phyloP scores from a whole-genome alignment of 2,888 invertebrate species.

The Venusia cambrica region DNA sequence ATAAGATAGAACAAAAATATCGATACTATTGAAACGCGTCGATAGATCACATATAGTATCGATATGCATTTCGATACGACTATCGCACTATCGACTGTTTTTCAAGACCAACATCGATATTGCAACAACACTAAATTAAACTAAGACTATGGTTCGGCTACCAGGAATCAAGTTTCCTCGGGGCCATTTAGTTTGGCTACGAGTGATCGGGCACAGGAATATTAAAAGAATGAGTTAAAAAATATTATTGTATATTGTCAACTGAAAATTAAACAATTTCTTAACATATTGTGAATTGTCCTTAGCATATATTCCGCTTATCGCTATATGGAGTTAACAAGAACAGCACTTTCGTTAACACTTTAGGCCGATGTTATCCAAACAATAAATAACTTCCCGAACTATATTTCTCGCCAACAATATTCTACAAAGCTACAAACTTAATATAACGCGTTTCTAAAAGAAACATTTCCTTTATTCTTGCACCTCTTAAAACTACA shows the following conservation, averaged over 20 bases:
- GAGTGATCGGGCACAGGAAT: not conserved
- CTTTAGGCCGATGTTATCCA: slow-evolving; percentile 49
- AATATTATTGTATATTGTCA: slow-evolving; percentile 78
- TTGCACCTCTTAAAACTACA: slow-evolving; percentile 68
- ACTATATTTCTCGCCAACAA: slow-evolving; percentile 33
- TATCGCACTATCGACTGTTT: too few relatives aligned
- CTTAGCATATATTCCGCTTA: slow-evolving; percentile 70
- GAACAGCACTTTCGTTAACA: slow-evolving; percentile 56
- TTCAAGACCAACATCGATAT: too few relatives aligned
- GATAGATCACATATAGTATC: too few relatives aligned
- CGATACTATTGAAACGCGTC: too few relatives aligned
- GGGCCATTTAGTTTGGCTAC: not conserved
- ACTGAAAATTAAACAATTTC: slow-evolving; percentile 77
- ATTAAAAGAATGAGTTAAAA: slow-evolving; percentile 39
- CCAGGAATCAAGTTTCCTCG: too few relatives aligned
- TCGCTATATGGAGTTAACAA: slow-evolving; percentile 67
- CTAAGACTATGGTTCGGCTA: too few relatives aligned
- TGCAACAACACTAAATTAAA: too few relatives aligned
- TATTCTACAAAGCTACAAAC: slow-evolving; percentile 37
- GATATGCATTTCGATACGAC: too few relatives aligned
- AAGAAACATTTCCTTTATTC: slow-evolving; percentile 49
- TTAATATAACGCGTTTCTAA: slow-evolving; percentile 45
- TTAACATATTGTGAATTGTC: too few relatives aligned
- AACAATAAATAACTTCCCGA: slow-evolving; percentile 46
- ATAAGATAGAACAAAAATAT: too few relatives aligned